Conservation (phyloP, 1,140 invertebrate genomes). For the Linepithema humile region DNA sequence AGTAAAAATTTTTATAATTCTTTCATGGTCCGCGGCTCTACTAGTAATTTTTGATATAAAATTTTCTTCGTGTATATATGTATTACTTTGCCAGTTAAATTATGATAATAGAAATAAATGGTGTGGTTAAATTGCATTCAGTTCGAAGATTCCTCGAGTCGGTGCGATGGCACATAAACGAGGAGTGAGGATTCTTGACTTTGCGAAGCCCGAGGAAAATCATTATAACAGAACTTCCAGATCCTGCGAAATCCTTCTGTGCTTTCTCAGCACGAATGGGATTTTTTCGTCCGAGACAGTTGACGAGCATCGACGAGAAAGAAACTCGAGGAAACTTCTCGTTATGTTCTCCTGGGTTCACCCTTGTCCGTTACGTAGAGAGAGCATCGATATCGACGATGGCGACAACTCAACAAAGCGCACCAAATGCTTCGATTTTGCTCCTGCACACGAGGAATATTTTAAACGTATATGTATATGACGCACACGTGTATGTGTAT, state of each 20-base stretch:
- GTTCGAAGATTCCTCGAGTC: not conserved
- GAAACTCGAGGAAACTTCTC: constrained; percentile 51
- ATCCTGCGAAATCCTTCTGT: constrained; percentile 47
- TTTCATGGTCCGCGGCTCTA: too few relatives aligned
- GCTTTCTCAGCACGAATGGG: constrained; percentile 14
- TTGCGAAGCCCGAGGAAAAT: constrained; percentile 7
- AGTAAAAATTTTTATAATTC: too few relatives aligned
- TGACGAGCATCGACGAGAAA: constrained; percentile 31
- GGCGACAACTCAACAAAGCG: constrained; percentile 63
- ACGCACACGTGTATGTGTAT: not conserved
- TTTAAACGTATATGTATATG: not conserved
- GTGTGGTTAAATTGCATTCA: not conserved
- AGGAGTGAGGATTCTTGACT: not conserved
- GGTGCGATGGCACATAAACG: not conserved
- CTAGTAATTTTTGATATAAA: too few relatives aligned
- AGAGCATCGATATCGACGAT: constrained; percentile 57
- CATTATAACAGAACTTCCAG: constrained; percentile 64
- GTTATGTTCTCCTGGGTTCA: constrained; percentile 52
- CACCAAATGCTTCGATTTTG: constrained; percentile 34
- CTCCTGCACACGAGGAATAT: not conserved
- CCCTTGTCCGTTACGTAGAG: constrained; percentile 48
- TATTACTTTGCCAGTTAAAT: not conserved
- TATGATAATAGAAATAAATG: not conserved
- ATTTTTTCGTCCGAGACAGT: constrained; percentile 31
- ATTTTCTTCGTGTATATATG: too few relatives aligned